phyloP scores from a whole-genome alignment of 2,888 invertebrate species.

The Drosophila sordidula region DNA sequence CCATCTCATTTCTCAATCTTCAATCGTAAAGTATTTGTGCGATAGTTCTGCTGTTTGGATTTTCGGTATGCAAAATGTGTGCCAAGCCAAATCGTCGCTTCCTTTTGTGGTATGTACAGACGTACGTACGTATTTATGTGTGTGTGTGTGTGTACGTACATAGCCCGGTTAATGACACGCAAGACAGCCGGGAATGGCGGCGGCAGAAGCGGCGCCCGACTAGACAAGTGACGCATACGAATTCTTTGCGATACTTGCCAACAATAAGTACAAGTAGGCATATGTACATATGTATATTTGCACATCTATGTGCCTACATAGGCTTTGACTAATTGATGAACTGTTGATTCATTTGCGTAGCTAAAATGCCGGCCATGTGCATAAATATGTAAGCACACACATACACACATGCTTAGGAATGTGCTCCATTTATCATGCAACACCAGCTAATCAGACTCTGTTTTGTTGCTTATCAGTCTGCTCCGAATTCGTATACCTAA shows the following conservation, averaged over 20 bases:
- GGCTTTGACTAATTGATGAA: constrained; percentile 57
- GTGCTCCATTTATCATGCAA: constrained; percentile 43
- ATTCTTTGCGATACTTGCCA: constrained; percentile 64
- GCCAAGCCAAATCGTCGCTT: constrained; percentile 62
- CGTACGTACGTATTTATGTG: background rate
- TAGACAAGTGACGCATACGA: constrained; percentile 74
- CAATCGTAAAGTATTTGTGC: constrained; percentile 29
- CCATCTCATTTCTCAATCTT: constrained; percentile 31
- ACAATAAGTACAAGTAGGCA: constrained; percentile 22
- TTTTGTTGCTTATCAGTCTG: constrained; percentile 44
- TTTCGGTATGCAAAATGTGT: constrained; percentile 78
- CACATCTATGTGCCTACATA: constrained; percentile 11
- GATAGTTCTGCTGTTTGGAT: constrained; percentile 61
- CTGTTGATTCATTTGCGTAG: constrained; percentile 60
- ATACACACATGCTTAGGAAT: constrained; percentile 7
- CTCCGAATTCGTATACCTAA: constrained; percentile 16
- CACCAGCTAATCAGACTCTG: constrained; percentile 29
- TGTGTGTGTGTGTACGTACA: background rate
- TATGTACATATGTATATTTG: constrained; percentile 12
- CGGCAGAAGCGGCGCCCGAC: constrained; percentile 34
- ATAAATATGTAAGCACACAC: constrained; percentile 3
- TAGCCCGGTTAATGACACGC: constrained; percentile 68
- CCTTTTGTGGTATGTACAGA: constrained; percentile 38
- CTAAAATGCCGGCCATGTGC: constrained; percentile 41
- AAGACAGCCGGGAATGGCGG: constrained; percentile 27